Base-by-base conservation (phyloP, 2,888 invertebrate species). In the Rhingia campestris region DNA sequence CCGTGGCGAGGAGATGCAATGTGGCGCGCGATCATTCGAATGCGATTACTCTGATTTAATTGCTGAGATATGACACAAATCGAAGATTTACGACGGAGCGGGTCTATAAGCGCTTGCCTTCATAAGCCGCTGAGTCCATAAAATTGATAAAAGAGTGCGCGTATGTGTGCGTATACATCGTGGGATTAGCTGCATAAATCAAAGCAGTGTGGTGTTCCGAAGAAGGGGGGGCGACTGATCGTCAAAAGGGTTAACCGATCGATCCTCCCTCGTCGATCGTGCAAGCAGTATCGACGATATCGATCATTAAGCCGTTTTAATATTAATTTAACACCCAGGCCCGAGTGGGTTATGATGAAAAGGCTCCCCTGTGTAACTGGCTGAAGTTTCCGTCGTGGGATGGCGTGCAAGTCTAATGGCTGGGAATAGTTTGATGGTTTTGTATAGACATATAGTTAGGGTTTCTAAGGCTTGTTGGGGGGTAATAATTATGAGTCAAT, bases 31-130 rank as follows among this genome's bases (percentile, higher is more conserved):
- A 79, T 84, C 73, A 54, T 69, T 69, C 74, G 79, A 79, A 84
- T 70, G 49, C 69, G 73, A 74, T 84, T 73, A 75, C 73, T 69
- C 64, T 58, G 79, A 70, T 84, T 84, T 84, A 84, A 84, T 84
- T 84, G 74, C 84, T 35, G 39, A 45, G 69, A 79, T 74, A 79
- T 79, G 84, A 84, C 84, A 84, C 69, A 84, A 84, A 59, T 74
- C 41, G 33, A 74, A 84, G 84, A 84, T 84, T 84, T 84, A 84
- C 74, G 79, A 54, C 59, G 43, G 30, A 54, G 63, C 53, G n/a
- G 67, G n/a, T 7, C 51, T 3, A 43, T 67, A 72, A 76, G 61
- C 66, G 54, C 67, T 77, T 54, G 72, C 6, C 14, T 64, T 66
- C 35, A 14, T 22, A 54, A 54, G 47, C 51, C 58, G 59, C 1